Base-by-base conservation (phyloP, 2,797 vertebrate genomes). In the Sus cebifrons region DNA sequence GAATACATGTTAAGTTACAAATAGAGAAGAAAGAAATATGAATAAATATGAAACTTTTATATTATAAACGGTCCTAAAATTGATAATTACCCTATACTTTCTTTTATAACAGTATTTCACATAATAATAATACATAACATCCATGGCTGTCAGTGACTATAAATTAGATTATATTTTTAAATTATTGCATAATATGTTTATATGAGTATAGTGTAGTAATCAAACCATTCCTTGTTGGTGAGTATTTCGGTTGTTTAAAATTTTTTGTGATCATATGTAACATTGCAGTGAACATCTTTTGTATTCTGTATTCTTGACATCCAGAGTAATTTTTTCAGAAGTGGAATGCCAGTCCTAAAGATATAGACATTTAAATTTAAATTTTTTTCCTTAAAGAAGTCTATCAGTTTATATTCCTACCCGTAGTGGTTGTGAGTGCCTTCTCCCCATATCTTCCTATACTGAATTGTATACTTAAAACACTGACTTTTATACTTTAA, bases 291-390 rank as follows among this genome's bases (percentile, higher is more conserved):
- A 93, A 70, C 23, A 62, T 52, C 20, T 79, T 94, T 92, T 91
- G 23, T 81, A 84, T 75, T 83, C 40, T 85, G 23, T 81, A 84
- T 75, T 83, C 40, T 85, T 74, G 32, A 79, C 23, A 67, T 17
- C 93, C 81, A 89, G 58, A 96, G 68, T 67, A 62, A 89, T 62
- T 73, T 93, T 54, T 84, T 91, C 58, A 11, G 82, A 85, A 52
- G 86, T 75, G 18, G 18, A 86, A 84, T 62, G 54, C 17, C 95
- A n/a, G 12, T 62, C 62, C 44, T 92, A 70, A 82, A 65, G 29
- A 62, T 75, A 82, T 7, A 40, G 2, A 79, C 10, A 78, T 71
- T 86, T 77, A 60, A 89, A 62, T 44, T 84, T 83, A 23, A 49
- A 89, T 79, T 58, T 12, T 40, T 94, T 91, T 49, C 86, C 44